Evolutionary conservation across 2,888 invertebrate genomes (phyloP), one percentile per base, ranked within the genome.

Genomic region (Tachina fera): DNA sequence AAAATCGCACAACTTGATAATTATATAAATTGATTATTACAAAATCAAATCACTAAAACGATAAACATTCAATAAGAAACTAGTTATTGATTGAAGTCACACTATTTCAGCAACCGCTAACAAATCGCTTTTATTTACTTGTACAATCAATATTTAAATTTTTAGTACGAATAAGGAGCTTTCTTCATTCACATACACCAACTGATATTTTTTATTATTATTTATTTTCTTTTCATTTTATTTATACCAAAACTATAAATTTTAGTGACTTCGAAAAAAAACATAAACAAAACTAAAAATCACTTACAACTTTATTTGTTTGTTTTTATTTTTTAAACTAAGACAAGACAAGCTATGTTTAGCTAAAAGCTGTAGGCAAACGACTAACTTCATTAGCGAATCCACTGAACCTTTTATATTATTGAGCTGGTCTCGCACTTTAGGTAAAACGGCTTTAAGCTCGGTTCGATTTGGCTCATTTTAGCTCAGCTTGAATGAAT

Each of bases 381-480:
- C 86, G 79, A 86, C 86, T 86, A 60, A 83, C 71, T 80, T 83
- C 45, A 75, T 43, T 67, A 80, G 47, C 67, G 86, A 76, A 76
- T 72, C 83, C 71, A 83, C 79, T 80, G 71, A 43, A 72, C 72
- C 76, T 79, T 86, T 86, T 86, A 86, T 86, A 86, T 86, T 83
- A 83, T 63, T 83, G 70, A 67, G 83, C 79, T 72, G 58, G 71
- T 60, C 80, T 80, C 63, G 76, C n/a, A 70, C 41, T 76, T 71
- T 22, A 76, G 31, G 51, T 81, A 58, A 78, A 83, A 68, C 49
- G 31, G 31, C 19, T 63, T 39, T 56, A 65, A 78, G 67, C 67
- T 41, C 45, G 13, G 47, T 60, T 71, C 19, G 43, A 58, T 16
- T 67, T 19, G 51, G 51, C 56, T 56, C 19, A 16, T 9, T 45